Percentiles rank a stretch among this genome's conserved stretches.
Conservation (phyloP, 2,888 invertebrate genomes). For the Machimus atricapillus region DNA sequence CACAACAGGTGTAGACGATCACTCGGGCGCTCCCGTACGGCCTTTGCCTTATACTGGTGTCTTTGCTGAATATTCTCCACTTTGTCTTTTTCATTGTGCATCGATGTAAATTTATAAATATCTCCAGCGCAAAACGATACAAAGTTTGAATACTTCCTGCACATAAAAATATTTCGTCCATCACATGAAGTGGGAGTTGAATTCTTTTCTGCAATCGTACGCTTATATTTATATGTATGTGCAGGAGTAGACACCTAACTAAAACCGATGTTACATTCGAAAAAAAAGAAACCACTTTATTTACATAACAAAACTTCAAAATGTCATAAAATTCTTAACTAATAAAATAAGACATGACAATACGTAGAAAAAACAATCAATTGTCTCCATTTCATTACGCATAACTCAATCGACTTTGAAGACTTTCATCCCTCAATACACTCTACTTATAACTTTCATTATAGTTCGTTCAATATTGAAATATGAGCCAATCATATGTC, state of each 20-base stretch:
- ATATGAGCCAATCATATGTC: no score
- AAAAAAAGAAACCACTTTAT: not conserved
- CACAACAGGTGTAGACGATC: conserved; percentile 44
- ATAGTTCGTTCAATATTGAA: no score
- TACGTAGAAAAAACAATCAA: no score
- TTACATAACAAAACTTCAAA: not conserved
- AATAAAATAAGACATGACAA: no score
- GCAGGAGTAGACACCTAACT: not conserved
- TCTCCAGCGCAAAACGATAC: not conserved
- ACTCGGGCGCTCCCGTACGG: conserved; percentile 21
- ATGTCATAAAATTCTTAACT: not conserved
- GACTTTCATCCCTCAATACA: no score
- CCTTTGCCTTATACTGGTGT: not conserved
- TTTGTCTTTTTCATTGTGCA: conserved; percentile 4
- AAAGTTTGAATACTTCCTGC: not conserved
- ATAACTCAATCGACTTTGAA: no score
- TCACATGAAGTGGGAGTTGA: not conserved
- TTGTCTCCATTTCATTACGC: no score
- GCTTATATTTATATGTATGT: not conserved
- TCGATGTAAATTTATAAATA: conserved; percentile 4
- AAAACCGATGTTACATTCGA: not conserved
- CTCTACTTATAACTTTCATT: no score
- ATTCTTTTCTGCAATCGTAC: not conserved
- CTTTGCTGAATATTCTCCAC: not conserved
- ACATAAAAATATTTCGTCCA: not conserved